Evolutionary conservation across 2,888 invertebrate genomes (phyloP).

Genomic region (Ophioninae sp.): DNA sequence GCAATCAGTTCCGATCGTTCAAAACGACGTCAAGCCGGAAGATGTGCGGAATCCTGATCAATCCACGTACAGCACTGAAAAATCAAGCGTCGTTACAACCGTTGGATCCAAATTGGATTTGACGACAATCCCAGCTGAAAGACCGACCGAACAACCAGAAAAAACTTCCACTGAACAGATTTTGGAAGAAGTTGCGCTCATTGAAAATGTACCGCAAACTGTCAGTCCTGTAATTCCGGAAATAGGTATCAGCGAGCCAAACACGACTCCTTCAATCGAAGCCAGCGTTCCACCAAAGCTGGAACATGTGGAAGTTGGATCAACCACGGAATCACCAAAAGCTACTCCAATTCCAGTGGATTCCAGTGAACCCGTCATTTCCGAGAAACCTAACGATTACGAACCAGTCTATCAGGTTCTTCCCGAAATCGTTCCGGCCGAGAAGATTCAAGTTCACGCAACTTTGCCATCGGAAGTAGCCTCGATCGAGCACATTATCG

Average conservation of each 20-base stretch:
- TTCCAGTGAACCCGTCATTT: slow-evolving; percentile 35
- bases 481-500: slow-evolving; percentile 63
- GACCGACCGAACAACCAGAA: slow-evolving; percentile 38
- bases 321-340: slow-evolving; percentile 35
- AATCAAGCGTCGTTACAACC: slow-evolving; percentile 16
- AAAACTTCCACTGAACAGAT: slow-evolving; percentile 41
- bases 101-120: slow-evolving; percentile 17
- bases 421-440: slow-evolving; percentile 62
- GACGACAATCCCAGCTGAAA: slow-evolving; percentile 28
- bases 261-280: slow-evolving; percentile 33
- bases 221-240: slow-evolving; percentile 51
- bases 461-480: slow-evolving; percentile 56
- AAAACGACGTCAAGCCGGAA: slow-evolving; percentile 2
- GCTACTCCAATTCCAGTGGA: slow-evolving; percentile 34
- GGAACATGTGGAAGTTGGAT: slow-evolving; percentile 19
- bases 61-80: slow-evolving; percentile 43
- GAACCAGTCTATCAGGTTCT: slow-evolving; percentile 55
- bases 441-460: slow-evolving; percentile 42
- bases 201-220: slow-evolving; percentile 54
- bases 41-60: slow-evolving; percentile 5
- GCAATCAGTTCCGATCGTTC: slow-evolving; percentile 30
- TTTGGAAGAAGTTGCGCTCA: slow-evolving; percentile 48
- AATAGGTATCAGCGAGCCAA: slow-evolving; percentile 39
- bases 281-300: slow-evolving; percentile 40
- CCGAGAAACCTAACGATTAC: slow-evolving; percentile 29